Percentiles rank a stretch among this genome's conserved stretches.
Evolutionary conservation across 2,797 vertebrate genomes (phyloP).

Genomic region (Chelmon rostratus): DNA sequence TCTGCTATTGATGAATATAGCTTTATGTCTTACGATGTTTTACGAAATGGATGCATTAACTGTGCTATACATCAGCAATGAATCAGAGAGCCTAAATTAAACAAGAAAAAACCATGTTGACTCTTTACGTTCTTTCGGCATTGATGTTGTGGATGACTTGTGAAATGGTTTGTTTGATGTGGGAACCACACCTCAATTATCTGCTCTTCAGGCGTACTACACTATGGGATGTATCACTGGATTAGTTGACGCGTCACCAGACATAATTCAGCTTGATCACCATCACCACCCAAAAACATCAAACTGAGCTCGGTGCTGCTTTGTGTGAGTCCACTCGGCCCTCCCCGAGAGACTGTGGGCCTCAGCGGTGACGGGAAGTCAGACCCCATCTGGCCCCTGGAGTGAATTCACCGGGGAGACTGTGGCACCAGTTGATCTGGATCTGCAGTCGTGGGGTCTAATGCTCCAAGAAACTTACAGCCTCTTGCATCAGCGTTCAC

Average conservation of each 20-base stretch:
- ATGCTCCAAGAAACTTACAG: constrained; percentile 43
- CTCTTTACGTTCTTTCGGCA: constrained; percentile 62
- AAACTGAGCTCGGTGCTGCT: constrained; percentile 53
- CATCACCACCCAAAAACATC: constrained; percentile 23
- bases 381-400: constrained; percentile 14
- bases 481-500: constrained; percentile 59
- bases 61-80: constrained; percentile 70
- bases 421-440: constrained; percentile 66
- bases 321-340: constrained; percentile 18
- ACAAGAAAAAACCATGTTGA: constrained; percentile 66
- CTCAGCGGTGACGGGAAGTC: constrained; percentile 8
- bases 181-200: constrained; percentile 36
- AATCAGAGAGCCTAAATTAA: constrained; percentile 79
- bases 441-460: constrained; percentile 43
- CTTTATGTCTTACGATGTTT: constrained; percentile 79
- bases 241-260: constrained; percentile 23
- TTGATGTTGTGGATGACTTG: constrained; percentile 53
- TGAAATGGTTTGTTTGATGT: constrained; percentile 48
- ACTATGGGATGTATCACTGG: constrained; percentile 34
- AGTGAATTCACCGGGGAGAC: constrained; percentile 37
- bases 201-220: constrained; percentile 17
- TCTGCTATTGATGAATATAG: constrained; percentile 63
- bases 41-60: constrained; percentile 70
- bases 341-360: constrained; percentile 6
- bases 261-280: constrained; percentile 40